These are phyloP conservation scores for Sternarchorhynchus goeldii DNA, from an alignment of 2,797 vertebrate species.

Conservation along the genomic window DNA sequence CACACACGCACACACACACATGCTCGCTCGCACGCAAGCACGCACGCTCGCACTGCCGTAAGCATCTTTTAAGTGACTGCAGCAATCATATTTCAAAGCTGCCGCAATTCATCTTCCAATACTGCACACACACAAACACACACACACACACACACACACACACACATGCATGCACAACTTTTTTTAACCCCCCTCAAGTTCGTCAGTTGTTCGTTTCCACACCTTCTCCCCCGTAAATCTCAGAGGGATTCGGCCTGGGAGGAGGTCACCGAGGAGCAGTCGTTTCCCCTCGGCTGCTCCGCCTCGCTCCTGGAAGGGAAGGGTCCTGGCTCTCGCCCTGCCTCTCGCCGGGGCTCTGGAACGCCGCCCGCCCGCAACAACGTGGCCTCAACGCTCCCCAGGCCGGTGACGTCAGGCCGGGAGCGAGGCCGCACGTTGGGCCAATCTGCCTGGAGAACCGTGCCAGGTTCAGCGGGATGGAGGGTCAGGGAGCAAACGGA, in stretches of 20 bases:
- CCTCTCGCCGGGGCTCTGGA: conserved; percentile 45
- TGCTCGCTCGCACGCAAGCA: background rate
- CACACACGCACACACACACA: conserved; percentile 3
- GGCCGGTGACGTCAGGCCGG: conserved; percentile 43
- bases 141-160: no score
- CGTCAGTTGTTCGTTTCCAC: no score
- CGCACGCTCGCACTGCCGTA: conserved; percentile 7
- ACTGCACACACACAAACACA: no score
- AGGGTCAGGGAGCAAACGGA: conserved; percentile 36
- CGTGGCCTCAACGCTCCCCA: conserved; percentile 16
- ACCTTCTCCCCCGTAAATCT: no score
- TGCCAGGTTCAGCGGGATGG: background rate
- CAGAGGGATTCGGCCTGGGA: background rate
- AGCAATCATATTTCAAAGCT: no score
- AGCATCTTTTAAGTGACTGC: no score
- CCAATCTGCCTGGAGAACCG: background rate
- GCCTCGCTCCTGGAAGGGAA: conserved; percentile 33
- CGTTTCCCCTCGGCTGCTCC: no score
- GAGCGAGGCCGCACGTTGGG: background rate
- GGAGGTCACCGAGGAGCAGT: background rate
- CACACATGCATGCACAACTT: no score
- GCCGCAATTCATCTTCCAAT: no score
- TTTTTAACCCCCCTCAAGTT: no score
- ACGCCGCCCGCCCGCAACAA: conserved; percentile 10
- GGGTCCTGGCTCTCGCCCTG: conserved; percentile 50